Evolutionary conservation across 1,140 invertebrate species (phyloP), one percentile per base, ranked within the genome.

Genomic region (Callitettix versicolor): DNA sequence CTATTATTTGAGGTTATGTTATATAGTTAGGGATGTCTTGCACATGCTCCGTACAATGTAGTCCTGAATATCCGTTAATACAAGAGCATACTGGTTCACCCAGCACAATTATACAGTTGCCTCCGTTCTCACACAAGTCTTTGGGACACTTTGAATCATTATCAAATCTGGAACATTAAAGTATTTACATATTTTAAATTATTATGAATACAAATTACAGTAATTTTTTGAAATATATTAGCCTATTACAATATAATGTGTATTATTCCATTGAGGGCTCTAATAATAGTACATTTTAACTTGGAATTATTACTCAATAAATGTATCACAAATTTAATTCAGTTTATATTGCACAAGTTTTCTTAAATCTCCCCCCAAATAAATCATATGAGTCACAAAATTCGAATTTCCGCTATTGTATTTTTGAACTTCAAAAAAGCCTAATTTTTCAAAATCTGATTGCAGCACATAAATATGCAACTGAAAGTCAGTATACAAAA

Each of bases 61-160:
- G 46, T 1, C 46, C 46, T n/a, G 46, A 26, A n/a, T 49, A 49
- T 24, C 46, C 46, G 11, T 22, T n/a, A 14, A 30, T 49, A n/a
- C 46, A 49, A 26, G 46, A 49, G 14, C 46, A 49, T 22, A 49
- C 30, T 14, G 46, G 46, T 30, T 49, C 21, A 4, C 30, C 46
- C 21, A 49, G 46, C 14, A 49, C 15, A 3, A 49, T 3, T 4
- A 49, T 49, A 18, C 46, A 49, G 21, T 49, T 49, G 1, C 46
- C 46, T 22, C 21, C 21, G 46, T 49, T 49, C 24, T 49, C 7
- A 22, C 46, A 49, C 22, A 49, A 22, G 30, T 34, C 46, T 22
- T 49, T 18, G 2, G 46, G 46, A 49, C 46, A 49, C 4, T 26
- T 26, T 9, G 42, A 30, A 9, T 4, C 26, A 4, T 30, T 30